Conservation (phyloP, 2,888 invertebrate genomes). For the Atherix ibis region DNA sequence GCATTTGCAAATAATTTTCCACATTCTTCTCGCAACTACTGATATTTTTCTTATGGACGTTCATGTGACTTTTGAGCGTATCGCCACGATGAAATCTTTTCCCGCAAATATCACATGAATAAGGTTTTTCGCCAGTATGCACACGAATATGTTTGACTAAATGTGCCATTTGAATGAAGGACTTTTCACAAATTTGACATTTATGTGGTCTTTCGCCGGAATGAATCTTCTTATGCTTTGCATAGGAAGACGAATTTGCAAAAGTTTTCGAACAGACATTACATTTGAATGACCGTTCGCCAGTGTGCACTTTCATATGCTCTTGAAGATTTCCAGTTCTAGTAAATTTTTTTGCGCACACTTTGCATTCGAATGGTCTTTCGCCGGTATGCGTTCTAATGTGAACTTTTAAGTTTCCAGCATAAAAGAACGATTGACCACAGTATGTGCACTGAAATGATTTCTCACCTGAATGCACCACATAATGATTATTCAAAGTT, state of each 20-base stretch:
- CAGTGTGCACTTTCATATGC: too few species aligned
- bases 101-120: constrained; percentile 8
- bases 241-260: constrained; percentile 4
- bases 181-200: constrained; percentile 9
- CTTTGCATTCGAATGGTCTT: constrained; percentile 2
- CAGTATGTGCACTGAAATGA: constrained; percentile 2
- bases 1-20: too few species aligned
- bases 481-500: constrained; percentile 8
- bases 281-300: not conserved
- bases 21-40: too few species aligned
- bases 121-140: constrained; percentile 11
- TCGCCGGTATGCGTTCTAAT: not conserved
- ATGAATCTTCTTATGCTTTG: constrained; percentile 10
- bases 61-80: constrained; percentile 7
- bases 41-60: constrained; percentile 3
- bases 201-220: constrained; percentile 9
- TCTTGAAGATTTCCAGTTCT: too few species aligned
- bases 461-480: constrained; percentile 7
- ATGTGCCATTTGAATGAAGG: constrained; percentile 9
- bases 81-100: constrained; percentile 10
- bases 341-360: too few species aligned
- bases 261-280: not conserved
- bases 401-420: not conserved
- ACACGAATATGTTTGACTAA: constrained; percentile 8
- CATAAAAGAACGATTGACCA: not conserved